These are phyloP conservation scores for Geodia barretti DNA, from an alignment of 37 sponge, comb jelly and placozoan genomes.

Conservation along the genomic window DNA sequence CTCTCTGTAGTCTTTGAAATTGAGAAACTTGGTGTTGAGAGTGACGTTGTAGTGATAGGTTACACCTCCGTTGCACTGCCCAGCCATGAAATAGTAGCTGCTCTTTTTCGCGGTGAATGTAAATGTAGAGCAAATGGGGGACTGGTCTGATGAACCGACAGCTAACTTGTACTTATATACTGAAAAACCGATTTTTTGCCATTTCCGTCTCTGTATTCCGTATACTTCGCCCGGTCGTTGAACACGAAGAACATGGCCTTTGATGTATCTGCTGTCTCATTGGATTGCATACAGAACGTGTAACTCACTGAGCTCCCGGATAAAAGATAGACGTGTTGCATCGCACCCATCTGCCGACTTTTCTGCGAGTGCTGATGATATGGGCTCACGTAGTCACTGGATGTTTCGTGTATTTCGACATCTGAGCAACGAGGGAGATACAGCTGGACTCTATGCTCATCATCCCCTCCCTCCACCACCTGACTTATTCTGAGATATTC, in stretches of 20 bases:
- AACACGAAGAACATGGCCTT: not conserved
- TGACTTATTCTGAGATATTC: not conserved
- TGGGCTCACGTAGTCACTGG: not conserved
- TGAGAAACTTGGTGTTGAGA: not conserved
- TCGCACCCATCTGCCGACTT: not conserved
- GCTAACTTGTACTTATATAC: not conserved
- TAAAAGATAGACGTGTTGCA: not conserved
- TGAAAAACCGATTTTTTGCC: not conserved
- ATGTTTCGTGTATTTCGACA: not conserved
- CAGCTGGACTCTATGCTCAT: not conserved
- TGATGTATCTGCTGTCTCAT: not conserved
- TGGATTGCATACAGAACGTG: not conserved
- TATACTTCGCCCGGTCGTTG: not conserved
- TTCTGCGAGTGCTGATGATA: not conserved
- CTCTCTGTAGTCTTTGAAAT: not conserved
- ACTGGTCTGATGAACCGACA: not conserved
- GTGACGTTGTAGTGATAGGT: conserved; percentile 4
- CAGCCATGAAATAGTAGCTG: not conserved
- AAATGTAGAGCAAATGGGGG: not conserved
- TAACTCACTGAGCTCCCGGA: not conserved
- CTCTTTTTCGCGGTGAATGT: not conserved
- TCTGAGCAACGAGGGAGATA: not conserved
- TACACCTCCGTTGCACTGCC: not conserved
- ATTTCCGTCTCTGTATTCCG: not conserved
- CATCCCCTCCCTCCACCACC: not conserved